Percentiles rank a stretch among this genome's conserved stretches.
Conservation (phyloP, 2,888 invertebrate species). For the Meandrusa payeni region DNA sequence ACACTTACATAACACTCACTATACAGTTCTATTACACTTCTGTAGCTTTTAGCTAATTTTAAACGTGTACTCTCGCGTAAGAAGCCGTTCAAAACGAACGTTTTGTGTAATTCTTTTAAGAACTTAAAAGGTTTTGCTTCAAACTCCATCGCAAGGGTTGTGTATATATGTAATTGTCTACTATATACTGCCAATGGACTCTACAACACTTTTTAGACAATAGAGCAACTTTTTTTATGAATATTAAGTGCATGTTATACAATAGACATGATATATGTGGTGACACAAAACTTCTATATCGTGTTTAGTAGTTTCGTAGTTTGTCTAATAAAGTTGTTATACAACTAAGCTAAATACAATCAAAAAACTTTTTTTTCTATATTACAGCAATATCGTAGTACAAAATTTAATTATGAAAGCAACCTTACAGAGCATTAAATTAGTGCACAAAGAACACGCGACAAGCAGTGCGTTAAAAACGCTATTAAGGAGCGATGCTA, state of each 20-base stretch:
- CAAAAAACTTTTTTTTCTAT: no score
- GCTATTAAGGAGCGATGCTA: slow-evolving; percentile 10
- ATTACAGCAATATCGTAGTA: slow-evolving; percentile 4
- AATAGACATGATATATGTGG: no score
- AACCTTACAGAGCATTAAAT: no score
- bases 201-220: background rate
- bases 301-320: no score
- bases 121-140: slow-evolving; percentile 8
- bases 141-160: no score
- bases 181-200: no score
- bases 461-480: slow-evolving; percentile 11
- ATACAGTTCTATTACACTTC: background rate
- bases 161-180: no score
- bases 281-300: no score
- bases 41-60: slow-evolving; percentile 21
- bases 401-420: slow-evolving; percentile 5
- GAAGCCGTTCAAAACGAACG: background rate
- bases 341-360: no score
- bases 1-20: slow-evolving; percentile 4
- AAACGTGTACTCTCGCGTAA: background rate
- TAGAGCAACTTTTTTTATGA: no score
- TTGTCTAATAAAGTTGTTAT: no score
- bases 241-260: no score
- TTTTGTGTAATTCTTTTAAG: slow-evolving; percentile 4
- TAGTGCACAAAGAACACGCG: slow-evolving; percentile 9